phyloP scores from a whole-genome alignment of 2,888 invertebrate species.

The Dryomyza anilis region DNA sequence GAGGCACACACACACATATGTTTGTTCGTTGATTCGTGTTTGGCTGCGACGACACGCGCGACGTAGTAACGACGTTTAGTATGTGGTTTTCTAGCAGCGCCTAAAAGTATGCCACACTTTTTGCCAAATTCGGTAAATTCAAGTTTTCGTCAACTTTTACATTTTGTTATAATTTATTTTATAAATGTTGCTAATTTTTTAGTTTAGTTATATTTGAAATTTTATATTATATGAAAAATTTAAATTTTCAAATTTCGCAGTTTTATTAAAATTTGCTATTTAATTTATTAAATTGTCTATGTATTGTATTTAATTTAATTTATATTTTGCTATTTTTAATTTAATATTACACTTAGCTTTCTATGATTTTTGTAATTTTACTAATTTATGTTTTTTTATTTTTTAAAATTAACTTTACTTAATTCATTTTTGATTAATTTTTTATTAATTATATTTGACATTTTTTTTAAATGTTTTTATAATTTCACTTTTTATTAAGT shows the following conservation, averaged over 20 bases:
- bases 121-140: not conserved
- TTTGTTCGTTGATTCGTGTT: not conserved
- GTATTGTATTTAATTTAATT: too few species aligned
- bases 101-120: slow-evolving; percentile 28
- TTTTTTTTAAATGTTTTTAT: slow-evolving; percentile 9
- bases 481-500: not conserved
- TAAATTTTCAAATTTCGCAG: not conserved
- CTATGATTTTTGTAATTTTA: too few species aligned
- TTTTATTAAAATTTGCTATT: too few species aligned
- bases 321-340: too few species aligned
- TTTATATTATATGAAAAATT: too few species aligned
- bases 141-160: not conserved
- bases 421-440: too few species aligned
- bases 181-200: not conserved
- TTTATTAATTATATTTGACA: slow-evolving; percentile 15
- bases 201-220: too few species aligned
- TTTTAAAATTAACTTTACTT: too few species aligned
- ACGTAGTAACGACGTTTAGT: not conserved
- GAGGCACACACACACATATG: slow-evolving; percentile 5
- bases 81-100: not conserved
- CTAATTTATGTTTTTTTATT: too few species aligned
- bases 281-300: too few species aligned
- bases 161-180: not conserved
- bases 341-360: too few species aligned
- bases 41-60: not conserved